These are phyloP conservation scores for Trichomycterus rosablanca DNA, from an alignment of 2,113 vertebrate genomes.

Conservation along the genomic window DNA sequence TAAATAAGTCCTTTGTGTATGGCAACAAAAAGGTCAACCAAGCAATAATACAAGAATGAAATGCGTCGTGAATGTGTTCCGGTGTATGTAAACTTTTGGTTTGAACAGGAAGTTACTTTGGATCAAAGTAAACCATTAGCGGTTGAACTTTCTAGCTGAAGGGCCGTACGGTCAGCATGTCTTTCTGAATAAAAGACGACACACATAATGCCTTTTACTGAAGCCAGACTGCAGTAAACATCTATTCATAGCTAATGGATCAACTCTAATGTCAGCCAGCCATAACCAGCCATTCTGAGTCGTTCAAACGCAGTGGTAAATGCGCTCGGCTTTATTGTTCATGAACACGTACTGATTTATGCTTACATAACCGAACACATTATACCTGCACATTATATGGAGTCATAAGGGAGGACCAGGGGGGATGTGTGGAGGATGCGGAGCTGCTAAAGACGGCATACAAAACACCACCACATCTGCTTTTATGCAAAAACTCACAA, in stretches of 20 bases:
- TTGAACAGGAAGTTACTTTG: no score
- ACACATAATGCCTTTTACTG: background rate
- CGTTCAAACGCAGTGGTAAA: background rate
- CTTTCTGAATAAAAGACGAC: background rate
- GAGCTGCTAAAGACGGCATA: background rate
- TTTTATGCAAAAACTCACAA: slow-evolving; percentile 15
- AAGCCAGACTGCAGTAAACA: slow-evolving; percentile 9
- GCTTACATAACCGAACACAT: background rate
- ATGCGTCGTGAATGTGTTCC: no score
- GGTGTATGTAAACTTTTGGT: no score
- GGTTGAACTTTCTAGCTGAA: background rate
- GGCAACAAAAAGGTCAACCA: no score
- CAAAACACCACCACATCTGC: background rate
- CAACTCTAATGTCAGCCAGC: slow-evolving; percentile 5
- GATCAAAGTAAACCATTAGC: background rate
- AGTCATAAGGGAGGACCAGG: background rate
- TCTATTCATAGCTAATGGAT: slow-evolving; percentile 20
- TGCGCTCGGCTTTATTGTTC: background rate
- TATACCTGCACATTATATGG: background rate
- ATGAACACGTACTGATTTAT: slow-evolving; percentile 15
- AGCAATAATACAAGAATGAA: background rate
- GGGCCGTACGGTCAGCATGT: background rate
- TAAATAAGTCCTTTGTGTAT: no score
- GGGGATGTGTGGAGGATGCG: no score
- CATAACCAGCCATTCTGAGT: background rate